These are phyloP conservation scores for Arizona elegans DNA, from an alignment of 2,113 vertebrate genomes.

Conservation along the genomic window DNA sequence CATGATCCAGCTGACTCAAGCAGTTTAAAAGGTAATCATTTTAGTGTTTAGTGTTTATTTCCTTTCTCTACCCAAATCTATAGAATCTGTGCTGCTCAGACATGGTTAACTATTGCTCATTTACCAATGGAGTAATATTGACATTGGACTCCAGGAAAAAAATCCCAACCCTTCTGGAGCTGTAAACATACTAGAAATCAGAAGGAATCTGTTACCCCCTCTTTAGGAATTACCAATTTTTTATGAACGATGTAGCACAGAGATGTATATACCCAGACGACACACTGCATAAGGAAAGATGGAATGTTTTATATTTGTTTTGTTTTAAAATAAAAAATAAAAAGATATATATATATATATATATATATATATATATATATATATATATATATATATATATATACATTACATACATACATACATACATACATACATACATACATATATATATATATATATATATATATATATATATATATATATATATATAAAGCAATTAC, in stretches of 20 bases:
- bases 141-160: not conserved
- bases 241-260: too few relatives aligned
- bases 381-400: too few relatives aligned
- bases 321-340: too few relatives aligned
- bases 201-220: not conserved
- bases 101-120: not conserved
- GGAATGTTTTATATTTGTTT: too few relatives aligned
- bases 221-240: not conserved
- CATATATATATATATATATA: too few relatives aligned
- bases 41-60: not conserved
- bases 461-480: too few relatives aligned
- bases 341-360: too few relatives aligned
- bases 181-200: not conserved
- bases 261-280: too few relatives aligned
- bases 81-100: not conserved
- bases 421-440: too few relatives aligned
- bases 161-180: not conserved
- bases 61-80: not conserved
- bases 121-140: not conserved
- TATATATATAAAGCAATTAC: not conserved
- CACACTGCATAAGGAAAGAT: too few relatives aligned
- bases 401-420: too few relatives aligned
- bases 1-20: not conserved
- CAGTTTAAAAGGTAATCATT: not conserved
- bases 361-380: too few relatives aligned